phyloP scores from a whole-genome alignment of 2,113 vertebrate species.

The Bos taurus region DNA sequence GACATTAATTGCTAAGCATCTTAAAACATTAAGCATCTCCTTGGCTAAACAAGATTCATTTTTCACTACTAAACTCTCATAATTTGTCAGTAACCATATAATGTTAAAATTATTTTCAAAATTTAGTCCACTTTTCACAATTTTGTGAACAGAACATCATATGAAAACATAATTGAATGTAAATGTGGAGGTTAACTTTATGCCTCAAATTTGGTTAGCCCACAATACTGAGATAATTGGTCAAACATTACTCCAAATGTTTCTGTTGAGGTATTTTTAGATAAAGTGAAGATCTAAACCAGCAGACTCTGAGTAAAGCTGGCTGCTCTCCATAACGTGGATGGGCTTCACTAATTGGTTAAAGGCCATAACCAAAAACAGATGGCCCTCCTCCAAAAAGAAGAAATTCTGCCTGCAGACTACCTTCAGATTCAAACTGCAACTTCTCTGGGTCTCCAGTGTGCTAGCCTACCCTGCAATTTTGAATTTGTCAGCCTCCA shows the following conservation, averaged over 20 bases:
- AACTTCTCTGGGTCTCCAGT: background rate
- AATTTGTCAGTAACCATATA: background rate
- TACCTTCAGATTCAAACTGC: background rate
- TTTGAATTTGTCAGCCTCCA: background rate
- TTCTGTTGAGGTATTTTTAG: background rate
- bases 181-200: background rate
- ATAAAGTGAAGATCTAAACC: background rate
- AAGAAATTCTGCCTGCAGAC: background rate
- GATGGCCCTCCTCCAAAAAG: background rate
- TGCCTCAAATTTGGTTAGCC: background rate
- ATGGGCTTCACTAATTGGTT: background rate
- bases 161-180: background rate
- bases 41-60: conserved; percentile 10
- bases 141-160: background rate
- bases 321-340: background rate
- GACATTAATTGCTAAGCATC: background rate
- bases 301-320: background rate
- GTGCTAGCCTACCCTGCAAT: background rate
- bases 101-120: conserved; percentile 12
- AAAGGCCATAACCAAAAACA: background rate
- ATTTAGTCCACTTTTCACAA: background rate
- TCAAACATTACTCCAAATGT: background rate
- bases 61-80: background rate
- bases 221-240: background rate
- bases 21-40: background rate